Percentiles rank a stretch among this genome's conserved stretches.
Conservation (phyloP, 2,113 vertebrate species). For the Ammodytes marinus region DNA sequence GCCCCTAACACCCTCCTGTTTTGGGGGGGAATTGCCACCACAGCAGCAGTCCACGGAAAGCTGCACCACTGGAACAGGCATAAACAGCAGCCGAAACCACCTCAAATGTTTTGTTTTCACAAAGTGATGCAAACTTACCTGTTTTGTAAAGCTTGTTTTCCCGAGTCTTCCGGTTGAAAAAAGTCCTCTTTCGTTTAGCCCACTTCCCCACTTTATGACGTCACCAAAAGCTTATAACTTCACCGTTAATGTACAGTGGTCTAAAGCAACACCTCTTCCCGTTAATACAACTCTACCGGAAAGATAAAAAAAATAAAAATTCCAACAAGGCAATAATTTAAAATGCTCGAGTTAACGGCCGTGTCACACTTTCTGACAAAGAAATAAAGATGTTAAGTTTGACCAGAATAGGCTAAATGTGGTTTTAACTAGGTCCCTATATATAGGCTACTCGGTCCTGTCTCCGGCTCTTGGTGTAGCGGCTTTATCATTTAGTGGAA, state of each 20-base stretch:
- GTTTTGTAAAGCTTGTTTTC: neutral
- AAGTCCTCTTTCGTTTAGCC: conserved; percentile 34
- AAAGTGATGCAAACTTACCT: conserved; percentile 53
- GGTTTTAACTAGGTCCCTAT: neutral
- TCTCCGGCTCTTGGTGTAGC: conserved; percentile 40
- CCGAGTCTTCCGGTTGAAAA: conserved; percentile 5
- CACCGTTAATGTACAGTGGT: conserved; percentile 49
- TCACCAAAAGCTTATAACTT: conserved; percentile 33
- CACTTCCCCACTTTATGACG: conserved; percentile 40
- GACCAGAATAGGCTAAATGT: neutral
- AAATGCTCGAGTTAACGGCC: neutral
- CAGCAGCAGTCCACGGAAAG: conserved; percentile 16
- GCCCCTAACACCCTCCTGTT: conserved; percentile 25
- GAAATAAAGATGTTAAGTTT: neutral
- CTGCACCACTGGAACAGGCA: neutral
- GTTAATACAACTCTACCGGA: neutral
- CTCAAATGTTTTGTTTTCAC: too few species aligned
- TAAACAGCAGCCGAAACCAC: neutral
- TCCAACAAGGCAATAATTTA: neutral
- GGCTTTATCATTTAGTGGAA: conserved; percentile 70
- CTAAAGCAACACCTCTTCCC: conserved; percentile 26
- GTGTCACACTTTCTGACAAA: neutral
- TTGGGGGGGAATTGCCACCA: conserved; percentile 8
- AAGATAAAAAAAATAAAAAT: neutral
- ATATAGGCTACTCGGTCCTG: neutral